phyloP scores from a whole-genome alignment of 2,113 vertebrate genomes.

The Aspidoscelis tigris region DNA sequence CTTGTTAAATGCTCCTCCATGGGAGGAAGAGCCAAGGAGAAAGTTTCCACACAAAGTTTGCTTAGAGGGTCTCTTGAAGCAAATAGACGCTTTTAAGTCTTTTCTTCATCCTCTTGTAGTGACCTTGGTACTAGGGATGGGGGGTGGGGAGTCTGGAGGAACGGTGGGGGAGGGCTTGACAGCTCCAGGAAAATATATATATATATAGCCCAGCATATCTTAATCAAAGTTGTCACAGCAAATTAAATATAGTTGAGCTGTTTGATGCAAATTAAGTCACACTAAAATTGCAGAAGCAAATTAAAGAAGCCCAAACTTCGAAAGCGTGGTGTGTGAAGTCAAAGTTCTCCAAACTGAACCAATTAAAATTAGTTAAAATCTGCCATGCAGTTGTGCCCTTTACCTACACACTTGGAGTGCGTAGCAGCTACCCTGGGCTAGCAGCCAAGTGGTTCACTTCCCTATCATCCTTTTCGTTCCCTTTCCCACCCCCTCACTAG shows the following conservation, averaged over 20 bases:
- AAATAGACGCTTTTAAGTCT: background rate
- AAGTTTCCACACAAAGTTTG: background rate
- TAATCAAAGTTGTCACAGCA: conserved; percentile 27
- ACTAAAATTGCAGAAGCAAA: conserved; percentile 25
- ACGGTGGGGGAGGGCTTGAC: background rate
- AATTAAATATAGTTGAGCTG: conserved; percentile 22
- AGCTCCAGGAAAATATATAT: background rate
- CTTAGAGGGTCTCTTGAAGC: background rate
- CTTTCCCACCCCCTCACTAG: background rate
- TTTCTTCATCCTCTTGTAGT: background rate
- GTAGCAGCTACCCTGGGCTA: conserved; percentile 1
- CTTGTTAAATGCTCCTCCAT: too few relatives aligned
- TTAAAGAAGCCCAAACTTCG: conserved; percentile 12
- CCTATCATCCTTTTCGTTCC: background rate
- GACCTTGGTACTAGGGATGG: background rate
- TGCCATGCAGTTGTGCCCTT: background rate
- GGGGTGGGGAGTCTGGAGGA: background rate
- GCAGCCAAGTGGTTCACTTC: background rate
- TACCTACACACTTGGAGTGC: background rate
- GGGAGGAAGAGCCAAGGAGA: background rate
- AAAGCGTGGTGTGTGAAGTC: conserved; percentile 6
- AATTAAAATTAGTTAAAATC: conserved; percentile 25
- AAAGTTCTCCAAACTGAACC: conserved; percentile 23
- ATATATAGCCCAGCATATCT: background rate
- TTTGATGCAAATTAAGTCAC: conserved; percentile 29